Evolutionary conservation across 2,888 invertebrate species (phyloP), one percentile per base, ranked within the genome.

Genomic region (Dysmachus trigonus): DNA sequence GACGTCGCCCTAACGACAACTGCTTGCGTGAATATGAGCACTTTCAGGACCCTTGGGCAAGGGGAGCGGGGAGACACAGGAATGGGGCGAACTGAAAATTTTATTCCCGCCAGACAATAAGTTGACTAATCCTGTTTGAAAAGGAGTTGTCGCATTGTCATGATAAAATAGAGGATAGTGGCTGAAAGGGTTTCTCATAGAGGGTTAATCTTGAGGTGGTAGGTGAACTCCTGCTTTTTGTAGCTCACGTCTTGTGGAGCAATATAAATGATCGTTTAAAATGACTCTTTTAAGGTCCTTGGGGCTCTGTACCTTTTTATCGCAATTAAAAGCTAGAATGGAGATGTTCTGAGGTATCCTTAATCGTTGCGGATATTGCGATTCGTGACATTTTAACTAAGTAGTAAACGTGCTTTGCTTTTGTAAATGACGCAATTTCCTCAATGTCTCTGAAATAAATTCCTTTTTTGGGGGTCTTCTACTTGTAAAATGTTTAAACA

Each of bases 121-220:
- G 22, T 30, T 41, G 62, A 22, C 81, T 82, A 82, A 82, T 82
- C 81, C 62, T 82, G 35, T 62, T 82, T 82, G 62, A 82, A 82
- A 13, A 82, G 81, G 35, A 82, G 18, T 82, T 82, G 62, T 62
- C 81, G 31, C 81, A 62, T 82, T 62, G 81, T 62, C 81, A 62
- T 53, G 81, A 82, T 33, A 31, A 33, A 82, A 82, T 18, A 10
- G 62, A 82, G n/a, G 18, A 27, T 79, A 79, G 79, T 79, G 79
- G 47, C 47, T 82, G 33, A 62, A 82, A 82, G 81, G 53, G 62
- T 77, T 41, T 77, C 47, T n/a, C n/a, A n/a, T n/a, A 13, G 30
- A 15, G 38, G 22, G 41, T 41, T 15, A 18, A 81, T 31, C 81
- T 62, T 33, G 22, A 31, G 62, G 81, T 82, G 62, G 13, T 47